Conservation (phyloP, 2,113 vertebrate genomes). For the Conger conger region DNA sequence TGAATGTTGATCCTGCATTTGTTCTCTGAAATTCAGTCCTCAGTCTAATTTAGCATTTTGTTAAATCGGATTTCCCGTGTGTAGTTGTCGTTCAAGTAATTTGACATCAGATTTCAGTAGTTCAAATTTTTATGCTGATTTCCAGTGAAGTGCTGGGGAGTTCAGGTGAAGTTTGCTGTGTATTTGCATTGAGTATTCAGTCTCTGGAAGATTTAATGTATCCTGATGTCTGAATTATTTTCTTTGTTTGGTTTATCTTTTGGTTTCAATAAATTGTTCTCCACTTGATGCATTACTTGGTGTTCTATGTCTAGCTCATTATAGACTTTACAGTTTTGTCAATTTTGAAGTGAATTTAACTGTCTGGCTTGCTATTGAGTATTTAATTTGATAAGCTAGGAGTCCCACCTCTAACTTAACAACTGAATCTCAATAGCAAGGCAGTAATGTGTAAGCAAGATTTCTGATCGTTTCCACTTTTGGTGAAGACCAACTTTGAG, state of each 20-base stretch:
- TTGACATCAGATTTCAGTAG: not conserved
- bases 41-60: not conserved
- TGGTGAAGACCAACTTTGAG: not conserved
- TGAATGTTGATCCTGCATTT: not conserved
- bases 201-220: slow-evolving; percentile 2
- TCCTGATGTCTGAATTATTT: not conserved
- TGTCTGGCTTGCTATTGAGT: not conserved
- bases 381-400: not conserved
- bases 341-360: not conserved
- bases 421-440: not conserved
- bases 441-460: not conserved
- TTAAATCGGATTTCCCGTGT: not conserved
- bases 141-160: not conserved
- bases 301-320: slow-evolving; percentile 4
- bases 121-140: not conserved
- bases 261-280: not conserved
- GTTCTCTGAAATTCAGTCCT: not conserved
- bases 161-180: slow-evolving; percentile 6
- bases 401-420: not conserved
- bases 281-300: not conserved
- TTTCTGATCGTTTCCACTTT: not conserved
- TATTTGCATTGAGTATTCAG: not conserved
- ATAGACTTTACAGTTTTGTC: not conserved
- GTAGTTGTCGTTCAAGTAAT: not conserved
- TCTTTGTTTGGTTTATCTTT: not conserved